Evolutionary conservation across 1,140 invertebrate species (phyloP).

Genomic region (Drosophila sulfurigaster): DNA sequence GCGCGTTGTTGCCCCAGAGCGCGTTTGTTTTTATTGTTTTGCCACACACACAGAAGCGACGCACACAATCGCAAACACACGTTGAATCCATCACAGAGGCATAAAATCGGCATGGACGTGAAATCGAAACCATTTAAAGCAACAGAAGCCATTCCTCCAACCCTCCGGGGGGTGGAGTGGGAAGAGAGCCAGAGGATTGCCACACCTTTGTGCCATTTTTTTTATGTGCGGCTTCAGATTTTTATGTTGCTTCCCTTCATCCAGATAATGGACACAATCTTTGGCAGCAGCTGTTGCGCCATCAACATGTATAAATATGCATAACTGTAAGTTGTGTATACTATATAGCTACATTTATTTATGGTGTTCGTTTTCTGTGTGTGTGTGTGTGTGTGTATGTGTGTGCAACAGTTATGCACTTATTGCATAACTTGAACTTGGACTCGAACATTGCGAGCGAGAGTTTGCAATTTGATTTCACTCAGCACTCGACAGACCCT

Average conservation of each 20-base stretch:
- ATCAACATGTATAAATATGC: constrained; percentile 12
- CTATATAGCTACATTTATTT: background rate
- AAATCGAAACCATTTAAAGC: constrained; percentile 58
- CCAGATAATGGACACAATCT: constrained; percentile 34
- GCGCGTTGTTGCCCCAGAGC: constrained; percentile 44
- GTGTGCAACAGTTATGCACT: constrained; percentile 61
- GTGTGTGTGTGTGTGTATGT: constrained; percentile 16
- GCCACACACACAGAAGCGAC: constrained; percentile 25
- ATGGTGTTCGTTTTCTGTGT: background rate
- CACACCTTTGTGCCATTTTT: constrained; percentile 36
- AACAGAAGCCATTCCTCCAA: constrained; percentile 18
- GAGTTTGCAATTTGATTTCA: constrained; percentile 26
- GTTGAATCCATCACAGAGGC: constrained; percentile 62
- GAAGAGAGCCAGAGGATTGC: background rate
- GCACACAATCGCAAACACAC: constrained; percentile 28
- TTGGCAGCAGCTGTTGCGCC: constrained; percentile 42
- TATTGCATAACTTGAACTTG: constrained; percentile 63
- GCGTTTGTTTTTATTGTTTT: constrained; percentile 72
- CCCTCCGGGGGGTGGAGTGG: constrained; percentile 14
- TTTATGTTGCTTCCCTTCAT: constrained; percentile 28
- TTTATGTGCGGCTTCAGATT: constrained; percentile 54
- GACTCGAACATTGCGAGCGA: constrained; percentile 6
- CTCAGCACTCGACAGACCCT: constrained; percentile 12
- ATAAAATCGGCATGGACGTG: constrained; percentile 54
- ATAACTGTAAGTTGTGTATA: background rate